Percentiles rank a stretch among this genome's conserved stretches.
These are phyloP conservation scores for Yasuhikotakia modesta DNA, from an alignment of 2,797 vertebrate genomes.

Conservation along the genomic window DNA sequence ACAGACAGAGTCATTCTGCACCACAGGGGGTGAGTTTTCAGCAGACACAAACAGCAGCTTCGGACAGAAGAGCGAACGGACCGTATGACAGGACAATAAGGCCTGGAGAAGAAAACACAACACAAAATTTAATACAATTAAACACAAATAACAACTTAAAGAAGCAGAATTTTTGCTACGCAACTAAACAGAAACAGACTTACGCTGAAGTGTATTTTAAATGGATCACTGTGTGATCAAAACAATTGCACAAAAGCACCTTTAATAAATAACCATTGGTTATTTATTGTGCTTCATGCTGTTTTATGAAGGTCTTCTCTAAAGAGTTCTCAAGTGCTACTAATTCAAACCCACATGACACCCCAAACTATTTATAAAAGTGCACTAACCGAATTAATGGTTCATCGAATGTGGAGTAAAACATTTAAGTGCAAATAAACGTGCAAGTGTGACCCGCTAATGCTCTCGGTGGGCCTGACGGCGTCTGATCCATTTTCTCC, in stretches of 20 bases:
- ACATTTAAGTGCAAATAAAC: conserved; percentile 82
- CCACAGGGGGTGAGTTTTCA: conserved; percentile 41
- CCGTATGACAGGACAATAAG: conserved; percentile 15
- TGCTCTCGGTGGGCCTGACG: conserved; percentile 43
- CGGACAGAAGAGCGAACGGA: no score
- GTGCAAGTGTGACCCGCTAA: conserved; percentile 54
- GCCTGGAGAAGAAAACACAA: neutral
- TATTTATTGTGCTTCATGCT: conserved; percentile 32
- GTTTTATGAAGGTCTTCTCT: conserved; percentile 67
- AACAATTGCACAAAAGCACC: neutral
- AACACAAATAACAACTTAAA: neutral
- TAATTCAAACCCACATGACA: conserved; percentile 79
- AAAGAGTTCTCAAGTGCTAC: conserved; percentile 76
- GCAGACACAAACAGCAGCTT: conserved; percentile 40
- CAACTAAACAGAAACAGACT: neutral
- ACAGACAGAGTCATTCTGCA: conserved; percentile 23
- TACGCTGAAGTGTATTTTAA: no score
- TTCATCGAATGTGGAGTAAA: conserved; percentile 77
- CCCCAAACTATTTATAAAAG: conserved; percentile 82
- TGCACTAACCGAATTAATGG: conserved; percentile 81
- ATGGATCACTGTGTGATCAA: neutral
- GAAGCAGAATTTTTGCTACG: neutral
- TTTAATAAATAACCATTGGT: neutral
- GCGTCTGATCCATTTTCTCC: conserved; percentile 53
- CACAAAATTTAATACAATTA: neutral